These are phyloP conservation scores for Chunga burmeisteri DNA, from an alignment of 2,113 vertebrate genomes.

Conservation along the genomic window DNA sequence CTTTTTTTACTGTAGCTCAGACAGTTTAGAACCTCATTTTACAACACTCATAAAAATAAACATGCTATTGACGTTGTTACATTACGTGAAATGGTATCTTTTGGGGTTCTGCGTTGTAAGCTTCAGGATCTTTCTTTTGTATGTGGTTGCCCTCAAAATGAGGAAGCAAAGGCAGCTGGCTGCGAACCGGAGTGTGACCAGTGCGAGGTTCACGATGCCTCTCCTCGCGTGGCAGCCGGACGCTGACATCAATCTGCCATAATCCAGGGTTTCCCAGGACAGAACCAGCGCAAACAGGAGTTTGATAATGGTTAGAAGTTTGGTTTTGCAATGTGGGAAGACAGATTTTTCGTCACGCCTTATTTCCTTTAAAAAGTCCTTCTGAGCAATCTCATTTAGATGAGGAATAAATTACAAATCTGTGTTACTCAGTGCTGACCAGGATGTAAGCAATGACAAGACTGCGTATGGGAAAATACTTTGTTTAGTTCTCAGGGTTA, in stretches of 20 bases:
- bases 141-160: background rate
- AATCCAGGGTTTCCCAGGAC: background rate
- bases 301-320: accelerated
- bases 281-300: background rate
- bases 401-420: background rate
- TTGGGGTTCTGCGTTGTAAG: accelerated
- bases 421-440: too few species aligned
- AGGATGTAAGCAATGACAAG: background rate
- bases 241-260: background rate
- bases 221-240: background rate
- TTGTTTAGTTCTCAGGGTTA: background rate
- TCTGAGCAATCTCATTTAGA: background rate
- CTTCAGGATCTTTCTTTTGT: background rate
- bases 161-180: background rate
- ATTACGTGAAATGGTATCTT: accelerated
- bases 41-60: background rate
- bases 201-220: too few species aligned
- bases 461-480: accelerated
- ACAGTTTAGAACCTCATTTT: background rate
- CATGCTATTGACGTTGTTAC: accelerated
- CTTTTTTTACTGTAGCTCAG: background rate
- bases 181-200: background rate
- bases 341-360: background rate
- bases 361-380: background rate
- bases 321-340: background rate